phyloP scores from a whole-genome alignment of 1,140 invertebrate species.

The Atta colombica region DNA sequence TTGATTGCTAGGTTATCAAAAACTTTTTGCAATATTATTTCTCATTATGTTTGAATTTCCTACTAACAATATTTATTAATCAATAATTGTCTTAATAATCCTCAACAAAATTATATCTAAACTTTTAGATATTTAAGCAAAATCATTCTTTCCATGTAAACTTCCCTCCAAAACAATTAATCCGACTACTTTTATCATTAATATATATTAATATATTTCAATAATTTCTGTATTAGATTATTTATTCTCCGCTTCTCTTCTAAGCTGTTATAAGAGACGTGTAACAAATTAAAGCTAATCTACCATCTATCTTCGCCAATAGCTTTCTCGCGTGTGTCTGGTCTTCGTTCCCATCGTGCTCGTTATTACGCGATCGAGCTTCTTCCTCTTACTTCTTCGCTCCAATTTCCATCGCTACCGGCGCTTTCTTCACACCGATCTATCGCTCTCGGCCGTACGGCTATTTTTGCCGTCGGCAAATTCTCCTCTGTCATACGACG shows the following conservation, averaged over 20 bases:
- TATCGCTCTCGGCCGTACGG: slow-evolving; percentile 4
- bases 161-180: not conserved
- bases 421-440: slow-evolving; percentile 35
- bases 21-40: no score
- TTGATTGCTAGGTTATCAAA: no score
- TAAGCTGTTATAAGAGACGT: slow-evolving; percentile 14
- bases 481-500: slow-evolving; percentile 37
- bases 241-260: slow-evolving; percentile 25
- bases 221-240: not conserved
- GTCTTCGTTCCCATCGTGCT: slow-evolving; percentile 23
- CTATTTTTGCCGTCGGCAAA: slow-evolving; percentile 68
- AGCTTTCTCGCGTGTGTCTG: slow-evolving; percentile 20
- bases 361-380: slow-evolving; percentile 28
- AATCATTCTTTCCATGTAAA: no score
- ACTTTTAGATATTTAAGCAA: no score
- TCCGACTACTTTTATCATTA: not conserved
- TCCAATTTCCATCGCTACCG: slow-evolving; percentile 43
- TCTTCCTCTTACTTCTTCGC: slow-evolving; percentile 46
- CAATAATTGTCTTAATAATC: no score
- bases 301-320: slow-evolving; percentile 29
- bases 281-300: slow-evolving; percentile 53
- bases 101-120: no score
- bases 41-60: no score
- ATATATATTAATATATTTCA: not conserved
- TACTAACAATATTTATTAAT: no score